Conservation (phyloP, 2,888 invertebrate genomes). For the Chymomyza amoena region DNA sequence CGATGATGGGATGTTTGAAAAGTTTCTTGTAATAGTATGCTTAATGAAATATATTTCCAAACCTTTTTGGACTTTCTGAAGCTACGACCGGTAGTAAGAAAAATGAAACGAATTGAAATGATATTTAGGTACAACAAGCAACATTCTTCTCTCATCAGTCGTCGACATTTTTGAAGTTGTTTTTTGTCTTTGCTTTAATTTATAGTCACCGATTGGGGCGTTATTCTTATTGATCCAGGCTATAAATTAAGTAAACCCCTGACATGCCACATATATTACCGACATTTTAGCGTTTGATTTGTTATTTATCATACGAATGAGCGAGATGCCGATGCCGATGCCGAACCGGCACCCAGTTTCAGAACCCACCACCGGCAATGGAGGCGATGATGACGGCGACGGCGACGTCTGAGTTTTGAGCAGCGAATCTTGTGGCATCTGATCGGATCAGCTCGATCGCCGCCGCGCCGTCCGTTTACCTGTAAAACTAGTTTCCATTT, state of each 20-base stretch:
- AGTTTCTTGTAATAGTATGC: too few species aligned
- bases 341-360: slow-evolving; percentile 17
- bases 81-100: too few species aligned
- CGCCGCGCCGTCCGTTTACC: slow-evolving; percentile 40
- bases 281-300: slow-evolving; percentile 75
- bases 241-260: slow-evolving; percentile 70
- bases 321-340: slow-evolving; percentile 14
- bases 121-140: not conserved
- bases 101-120: not conserved
- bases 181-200: slow-evolving; percentile 74
- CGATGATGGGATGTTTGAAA: not conserved
- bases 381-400: slow-evolving; percentile 32
- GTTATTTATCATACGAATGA: slow-evolving; percentile 70
- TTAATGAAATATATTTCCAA: not conserved
- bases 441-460: slow-evolving; percentile 38
- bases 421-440: slow-evolving; percentile 31
- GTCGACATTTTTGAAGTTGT: slow-evolving; percentile 58
- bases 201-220: slow-evolving; percentile 75
- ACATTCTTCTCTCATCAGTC: slow-evolving; percentile 48
- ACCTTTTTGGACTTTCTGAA: not conserved
- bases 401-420: slow-evolving; percentile 7
- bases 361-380: slow-evolving; percentile 36
- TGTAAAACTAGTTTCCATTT: slow-evolving; percentile 73
- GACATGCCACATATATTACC: slow-evolving; percentile 74
- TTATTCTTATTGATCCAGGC: slow-evolving; percentile 75